Conservation (phyloP, 2,888 invertebrate species). For the Physocephala rufipes region DNA sequence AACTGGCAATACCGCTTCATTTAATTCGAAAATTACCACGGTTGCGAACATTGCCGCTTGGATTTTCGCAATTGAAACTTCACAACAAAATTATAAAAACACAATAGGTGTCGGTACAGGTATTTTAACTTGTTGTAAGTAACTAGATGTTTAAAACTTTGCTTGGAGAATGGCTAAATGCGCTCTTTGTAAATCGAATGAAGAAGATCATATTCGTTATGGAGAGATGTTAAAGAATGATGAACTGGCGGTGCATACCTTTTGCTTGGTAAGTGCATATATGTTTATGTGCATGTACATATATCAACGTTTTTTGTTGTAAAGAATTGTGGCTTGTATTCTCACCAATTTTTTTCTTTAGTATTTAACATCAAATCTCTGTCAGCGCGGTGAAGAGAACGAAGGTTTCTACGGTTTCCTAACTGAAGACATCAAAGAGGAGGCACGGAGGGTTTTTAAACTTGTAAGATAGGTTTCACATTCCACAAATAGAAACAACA, state of each 20-base stretch:
- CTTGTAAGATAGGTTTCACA: constrained; percentile 69
- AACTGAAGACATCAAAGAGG: constrained; percentile 73
- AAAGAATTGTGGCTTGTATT: too few species aligned
- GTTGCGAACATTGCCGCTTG: too few species aligned
- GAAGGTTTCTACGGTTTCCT: constrained; percentile 81
- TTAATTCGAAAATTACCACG: too few species aligned
- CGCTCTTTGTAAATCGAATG: constrained; percentile 43
- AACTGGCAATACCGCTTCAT: too few species aligned
- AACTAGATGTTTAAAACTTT: not conserved
- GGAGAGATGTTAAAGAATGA: constrained; percentile 52
- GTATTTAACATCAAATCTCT: constrained; percentile 76
- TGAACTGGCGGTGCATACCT: constrained; percentile 75
- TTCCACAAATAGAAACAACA: not conserved
- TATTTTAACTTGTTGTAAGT: not conserved
- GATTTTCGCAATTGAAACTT: too few species aligned
- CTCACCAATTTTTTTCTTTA: constrained; percentile 66
- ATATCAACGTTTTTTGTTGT: not conserved
- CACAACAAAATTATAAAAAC: too few species aligned
- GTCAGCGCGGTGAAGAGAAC: constrained; percentile 74
- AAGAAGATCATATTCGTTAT: constrained; percentile 42
- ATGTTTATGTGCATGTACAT: too few species aligned
- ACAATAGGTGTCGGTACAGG: not conserved
- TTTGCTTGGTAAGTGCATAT: constrained; percentile 79
- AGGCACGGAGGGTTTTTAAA: constrained; percentile 71
- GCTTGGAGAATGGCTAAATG: constrained; percentile 40